Base-by-base conservation (phyloP, 2,113 vertebrate species). In the Mirza zaza region DNA sequence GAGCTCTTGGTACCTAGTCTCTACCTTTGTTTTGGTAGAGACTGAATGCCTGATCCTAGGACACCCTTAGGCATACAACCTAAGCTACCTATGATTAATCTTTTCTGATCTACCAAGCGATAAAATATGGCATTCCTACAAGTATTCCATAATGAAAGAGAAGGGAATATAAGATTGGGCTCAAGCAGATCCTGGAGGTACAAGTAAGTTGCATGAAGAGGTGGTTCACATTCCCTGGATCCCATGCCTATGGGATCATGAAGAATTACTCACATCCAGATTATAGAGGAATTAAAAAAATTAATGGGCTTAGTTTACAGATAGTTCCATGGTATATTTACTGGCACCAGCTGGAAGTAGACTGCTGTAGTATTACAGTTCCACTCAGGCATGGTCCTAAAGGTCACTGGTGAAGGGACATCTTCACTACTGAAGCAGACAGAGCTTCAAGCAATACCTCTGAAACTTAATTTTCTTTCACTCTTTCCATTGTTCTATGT, bases 21-120 rank as follows among this genome's bases (percentile, higher is more conserved):
- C 45, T 45, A 45, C 45, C 45, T 94, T 94, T 94, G 55, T 48
- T 67, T 77, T 73, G 45, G 55, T 67, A 27, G 87, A 80, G 55
- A 79, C 71, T 73, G 32, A 96, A 83, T 92, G 32, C n/a, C n/a
- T 89, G 15, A 34, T 23, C 25, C 39, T 34, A 95, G 42, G 68
- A 93, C 6, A 86, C 48, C 34, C 52, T 63, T 83, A 84, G n/a
- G 68, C 25, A 36, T 45, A 92, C 65, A 93, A 59, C 13, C 68
- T 90, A 79, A 92, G n/a, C 57, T 71, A 32, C 12, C 18, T 90
- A 20, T 82, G 52, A 81, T 76, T 84, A 90, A 57, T 90, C n/a
- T 94, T 94, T 95, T 77, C 75, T 86, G 20, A 94, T 76, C 48
- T 82, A 81, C 52, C 14, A 70, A 92, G 67, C 17, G 23, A 57